These are phyloP conservation scores for Malachius bipustulatus DNA, from an alignment of 2,888 invertebrate genomes.

Conservation along the genomic window DNA sequence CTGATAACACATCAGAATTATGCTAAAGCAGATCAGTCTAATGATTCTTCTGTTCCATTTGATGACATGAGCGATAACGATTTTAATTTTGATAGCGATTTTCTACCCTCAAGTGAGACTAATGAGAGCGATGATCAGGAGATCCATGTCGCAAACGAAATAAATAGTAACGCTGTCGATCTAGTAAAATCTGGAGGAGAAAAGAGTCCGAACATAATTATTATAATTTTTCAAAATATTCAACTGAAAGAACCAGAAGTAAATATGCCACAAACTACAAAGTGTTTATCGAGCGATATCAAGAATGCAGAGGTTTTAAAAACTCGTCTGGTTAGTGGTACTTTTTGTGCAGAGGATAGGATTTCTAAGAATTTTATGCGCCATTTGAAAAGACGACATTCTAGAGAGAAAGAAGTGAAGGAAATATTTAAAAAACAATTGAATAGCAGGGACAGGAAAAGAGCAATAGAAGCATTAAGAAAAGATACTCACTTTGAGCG, in stretches of 20 bases:
- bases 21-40: neutral
- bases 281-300: neutral
- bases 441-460: neutral
- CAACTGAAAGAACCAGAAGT: conserved; percentile 1
- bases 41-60: conserved; percentile 2
- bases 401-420: neutral
- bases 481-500: conserved; percentile 1
- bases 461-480: conserved; percentile 1
- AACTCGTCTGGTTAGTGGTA: neutral
- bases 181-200: neutral
- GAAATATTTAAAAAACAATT: neutral
- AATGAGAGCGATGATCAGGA: conserved; percentile 2
- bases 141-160: conserved; percentile 1
- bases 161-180: neutral
- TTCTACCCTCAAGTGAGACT: conserved; percentile 1
- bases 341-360: conserved; percentile 2
- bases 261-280: neutral
- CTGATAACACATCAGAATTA: neutral
- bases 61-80: conserved; percentile 2
- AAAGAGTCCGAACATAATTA: conserved; percentile 2
- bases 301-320: conserved; percentile 1
- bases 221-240: conserved; percentile 2
- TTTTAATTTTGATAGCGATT: conserved; percentile 1
- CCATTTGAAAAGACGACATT: conserved; percentile 3
- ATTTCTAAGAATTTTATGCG: conserved; percentile 1